Percentiles rank a stretch among this genome's conserved stretches.
Conservation (phyloP, 2,113 vertebrate species). For the Tetrao urogallus region DNA sequence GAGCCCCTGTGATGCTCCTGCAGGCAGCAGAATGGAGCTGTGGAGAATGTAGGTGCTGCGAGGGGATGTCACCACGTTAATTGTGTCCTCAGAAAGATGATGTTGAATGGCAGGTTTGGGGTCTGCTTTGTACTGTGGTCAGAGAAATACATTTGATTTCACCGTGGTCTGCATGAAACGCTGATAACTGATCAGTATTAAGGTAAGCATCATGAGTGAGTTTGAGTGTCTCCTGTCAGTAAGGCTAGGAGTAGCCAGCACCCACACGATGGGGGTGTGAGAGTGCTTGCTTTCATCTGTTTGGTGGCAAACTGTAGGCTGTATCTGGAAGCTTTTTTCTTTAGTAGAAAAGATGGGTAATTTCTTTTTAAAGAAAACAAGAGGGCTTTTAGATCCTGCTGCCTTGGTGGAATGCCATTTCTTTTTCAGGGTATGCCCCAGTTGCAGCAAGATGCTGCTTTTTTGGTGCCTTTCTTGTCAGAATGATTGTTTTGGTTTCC, state of each 20-base stretch:
- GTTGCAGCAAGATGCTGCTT: neutral
- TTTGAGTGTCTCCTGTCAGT: neutral
- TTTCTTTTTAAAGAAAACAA: neutral
- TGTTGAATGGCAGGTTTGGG: rapidly evolving
- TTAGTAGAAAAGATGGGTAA: neutral
- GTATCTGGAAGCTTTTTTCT: neutral
- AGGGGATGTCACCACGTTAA: neutral
- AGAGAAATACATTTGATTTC: neutral
- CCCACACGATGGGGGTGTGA: neutral
- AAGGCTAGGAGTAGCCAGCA: neutral
- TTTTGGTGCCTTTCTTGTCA: conserved; percentile 44
- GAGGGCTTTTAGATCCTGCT: neutral
- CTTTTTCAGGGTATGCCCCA: neutral
- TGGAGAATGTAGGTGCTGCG: neutral
- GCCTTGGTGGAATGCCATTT: neutral
- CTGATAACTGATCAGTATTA: conserved; percentile 32
- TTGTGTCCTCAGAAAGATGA: rapidly evolving
- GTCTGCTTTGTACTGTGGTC: neutral
- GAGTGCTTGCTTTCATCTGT: neutral
- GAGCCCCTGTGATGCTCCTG: neutral
- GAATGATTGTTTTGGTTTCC: conserved; percentile 20
- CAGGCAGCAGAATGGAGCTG: neutral
- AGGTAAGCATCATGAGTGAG: neutral
- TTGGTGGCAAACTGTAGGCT: neutral
- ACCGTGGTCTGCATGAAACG: neutral